A percentile compares a stretch with the other conserved stretches of the same genome.
phyloP scores from a whole-genome alignment of 2,888 invertebrate genomes.

The Drepanosiphum platanoidis region DNA sequence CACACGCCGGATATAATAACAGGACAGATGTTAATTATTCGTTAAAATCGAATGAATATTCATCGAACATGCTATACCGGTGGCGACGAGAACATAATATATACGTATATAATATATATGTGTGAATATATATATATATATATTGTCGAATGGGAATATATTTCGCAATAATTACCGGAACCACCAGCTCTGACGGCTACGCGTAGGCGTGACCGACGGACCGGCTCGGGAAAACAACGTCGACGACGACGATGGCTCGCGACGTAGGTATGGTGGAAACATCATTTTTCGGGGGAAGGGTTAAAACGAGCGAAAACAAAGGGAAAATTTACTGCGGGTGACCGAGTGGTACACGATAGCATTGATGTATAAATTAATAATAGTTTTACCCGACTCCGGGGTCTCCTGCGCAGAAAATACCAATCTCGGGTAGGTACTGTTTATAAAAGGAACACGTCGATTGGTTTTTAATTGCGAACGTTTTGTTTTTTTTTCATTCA shows the following conservation, averaged over 20 bases:
- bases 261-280: no score
- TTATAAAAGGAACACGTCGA: not conserved
- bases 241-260: not conserved
- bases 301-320: not conserved
- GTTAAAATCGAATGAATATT: slow-evolving; percentile 42
- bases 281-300: no score
- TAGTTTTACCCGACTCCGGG: no score
- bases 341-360: not conserved
- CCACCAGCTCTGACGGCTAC: not conserved
- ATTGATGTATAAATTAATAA: not conserved
- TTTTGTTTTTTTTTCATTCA: not conserved
- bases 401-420: not conserved
- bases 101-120: not conserved
- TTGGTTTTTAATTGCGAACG: not conserved
- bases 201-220: not conserved
- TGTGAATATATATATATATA: no score
- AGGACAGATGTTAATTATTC: slow-evolving; percentile 39
- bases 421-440: not conserved
- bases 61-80: slow-evolving; percentile 3
- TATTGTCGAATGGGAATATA: slow-evolving; percentile 14
- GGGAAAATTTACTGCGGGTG: not conserved
- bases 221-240: not conserved
- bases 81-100: not conserved
- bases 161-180: slow-evolving; percentile 54
- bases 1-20: slow-evolving; percentile 3